Conservation (phyloP, 2,797 vertebrate species). For the Pachyuromys duprasi region DNA sequence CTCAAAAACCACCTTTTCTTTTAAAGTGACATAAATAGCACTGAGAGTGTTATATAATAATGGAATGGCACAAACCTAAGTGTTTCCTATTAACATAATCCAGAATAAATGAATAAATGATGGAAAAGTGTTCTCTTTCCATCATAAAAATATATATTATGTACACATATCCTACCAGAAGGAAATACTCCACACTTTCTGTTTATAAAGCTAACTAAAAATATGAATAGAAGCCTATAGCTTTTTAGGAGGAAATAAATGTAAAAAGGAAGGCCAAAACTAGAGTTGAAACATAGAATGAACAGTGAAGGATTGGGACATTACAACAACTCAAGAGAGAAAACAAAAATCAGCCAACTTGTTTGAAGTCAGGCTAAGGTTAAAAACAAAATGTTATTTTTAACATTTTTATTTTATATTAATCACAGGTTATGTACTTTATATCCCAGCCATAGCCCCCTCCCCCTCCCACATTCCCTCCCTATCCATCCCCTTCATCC, state of each 20-base stretch:
- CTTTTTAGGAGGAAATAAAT: neutral
- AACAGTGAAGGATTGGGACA: neutral
- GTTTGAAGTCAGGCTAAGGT: neutral
- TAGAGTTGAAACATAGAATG: neutral
- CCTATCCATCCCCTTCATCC: no score
- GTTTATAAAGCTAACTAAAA: slow-evolving; percentile 27
- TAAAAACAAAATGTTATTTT: slow-evolving; percentile 3
- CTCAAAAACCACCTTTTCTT: slow-evolving; percentile 9
- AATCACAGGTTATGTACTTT: no score
- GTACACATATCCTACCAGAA: neutral
- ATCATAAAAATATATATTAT: slow-evolving; percentile 10
- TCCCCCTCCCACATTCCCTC: no score
- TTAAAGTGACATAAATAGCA: slow-evolving; percentile 21
- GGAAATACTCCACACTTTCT: neutral
- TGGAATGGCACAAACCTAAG: neutral
- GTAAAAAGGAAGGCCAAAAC: slow-evolving; percentile 14
- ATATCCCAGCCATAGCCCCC: no score
- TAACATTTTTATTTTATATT: no score
- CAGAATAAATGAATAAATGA: neutral
- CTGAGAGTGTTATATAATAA: neutral
- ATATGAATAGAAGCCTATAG: neutral
- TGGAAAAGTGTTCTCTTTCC: slow-evolving; percentile 34
- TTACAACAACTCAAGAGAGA: neutral
- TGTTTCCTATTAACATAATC: neutral
- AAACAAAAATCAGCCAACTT: neutral